Percentiles rank a stretch among this genome's conserved stretches.
Conservation (phyloP, 2,113 vertebrate species). For the Daubentonia madagascariensis region DNA sequence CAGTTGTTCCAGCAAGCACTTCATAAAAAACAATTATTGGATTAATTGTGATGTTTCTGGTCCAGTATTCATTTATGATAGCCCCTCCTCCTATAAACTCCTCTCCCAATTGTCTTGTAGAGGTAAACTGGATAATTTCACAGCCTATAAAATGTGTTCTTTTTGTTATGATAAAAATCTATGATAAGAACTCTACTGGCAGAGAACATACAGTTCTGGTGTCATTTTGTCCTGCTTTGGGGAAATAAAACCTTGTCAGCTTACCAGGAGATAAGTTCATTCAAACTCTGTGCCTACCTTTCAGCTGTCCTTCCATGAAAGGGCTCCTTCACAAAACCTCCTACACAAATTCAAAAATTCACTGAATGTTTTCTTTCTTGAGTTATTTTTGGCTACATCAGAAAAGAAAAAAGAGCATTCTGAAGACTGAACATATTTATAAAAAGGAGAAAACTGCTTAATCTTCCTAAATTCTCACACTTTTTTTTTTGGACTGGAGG, state of each 20-base stretch:
- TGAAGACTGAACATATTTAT: slow-evolving; percentile 36
- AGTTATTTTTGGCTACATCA: slow-evolving; percentile 69
- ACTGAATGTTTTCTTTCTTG: slow-evolving; percentile 38
- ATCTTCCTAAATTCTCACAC: slow-evolving; percentile 47
- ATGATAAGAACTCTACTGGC: slow-evolving; percentile 63
- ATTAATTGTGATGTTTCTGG: slow-evolving; percentile 81
- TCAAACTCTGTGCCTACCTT: slow-evolving; percentile 59
- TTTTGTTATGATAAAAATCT: slow-evolving; percentile 58
- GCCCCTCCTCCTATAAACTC: slow-evolving; percentile 73
- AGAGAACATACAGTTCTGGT: slow-evolving; percentile 24
- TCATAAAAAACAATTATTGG: slow-evolving; percentile 80
- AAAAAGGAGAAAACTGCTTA: slow-evolving; percentile 33
- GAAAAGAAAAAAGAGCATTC: slow-evolving; percentile 18
- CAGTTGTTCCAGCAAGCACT: slow-evolving; percentile 73
- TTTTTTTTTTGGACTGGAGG: background rate
- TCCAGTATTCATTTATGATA: slow-evolving; percentile 74
- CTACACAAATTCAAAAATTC: slow-evolving; percentile 37
- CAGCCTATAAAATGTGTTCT: slow-evolving; percentile 49
- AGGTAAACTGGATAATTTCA: slow-evolving; percentile 71
- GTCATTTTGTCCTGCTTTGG: slow-evolving; percentile 52
- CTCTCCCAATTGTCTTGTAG: slow-evolving; percentile 76
- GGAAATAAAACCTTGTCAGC: slow-evolving; percentile 53
- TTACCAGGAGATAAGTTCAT: slow-evolving; percentile 59
- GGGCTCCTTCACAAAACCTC: slow-evolving; percentile 23
- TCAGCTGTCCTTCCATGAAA: slow-evolving; percentile 59